Conservation (phyloP, 2,888 invertebrate species). For the Cataglyphis altisquamis region DNA sequence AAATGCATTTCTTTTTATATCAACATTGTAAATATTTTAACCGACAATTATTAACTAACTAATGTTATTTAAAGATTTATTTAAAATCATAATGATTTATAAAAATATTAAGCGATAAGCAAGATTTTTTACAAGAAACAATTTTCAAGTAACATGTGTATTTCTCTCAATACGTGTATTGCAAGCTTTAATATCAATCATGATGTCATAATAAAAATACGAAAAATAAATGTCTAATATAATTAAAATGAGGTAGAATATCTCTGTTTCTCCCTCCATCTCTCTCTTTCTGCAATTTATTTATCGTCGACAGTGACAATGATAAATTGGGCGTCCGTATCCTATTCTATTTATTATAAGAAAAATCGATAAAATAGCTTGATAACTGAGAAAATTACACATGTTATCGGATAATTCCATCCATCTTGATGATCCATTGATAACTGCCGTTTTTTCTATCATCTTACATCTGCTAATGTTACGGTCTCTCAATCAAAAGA, state of each 20-base stretch:
- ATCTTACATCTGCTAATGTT: not conserved
- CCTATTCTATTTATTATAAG: not conserved
- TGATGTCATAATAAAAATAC: not conserved
- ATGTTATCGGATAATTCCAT: constrained; percentile 2
- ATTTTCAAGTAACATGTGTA: not conserved
- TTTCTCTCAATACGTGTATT: not conserved
- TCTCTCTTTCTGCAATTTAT: not conserved
- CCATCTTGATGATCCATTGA: not conserved
- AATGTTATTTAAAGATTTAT: not conserved
- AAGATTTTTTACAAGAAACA: not conserved
- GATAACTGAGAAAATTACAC: constrained; percentile 13
- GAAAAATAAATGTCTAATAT: not conserved
- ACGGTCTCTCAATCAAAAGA: not conserved
- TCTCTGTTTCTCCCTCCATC: not conserved
- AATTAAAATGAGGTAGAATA: not conserved
- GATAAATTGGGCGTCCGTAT: not conserved
- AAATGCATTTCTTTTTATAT: not conserved
- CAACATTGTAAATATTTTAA: not conserved
- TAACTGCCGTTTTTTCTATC: not conserved
- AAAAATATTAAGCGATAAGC: not conserved
- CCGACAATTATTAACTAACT: not conserved
- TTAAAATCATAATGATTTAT: not conserved
- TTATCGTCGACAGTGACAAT: not conserved
- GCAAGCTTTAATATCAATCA: not conserved
- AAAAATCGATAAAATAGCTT: not conserved